These are phyloP conservation scores for Macquaria ambigua DNA, from an alignment of 2,113 vertebrate species.

Conservation along the genomic window DNA sequence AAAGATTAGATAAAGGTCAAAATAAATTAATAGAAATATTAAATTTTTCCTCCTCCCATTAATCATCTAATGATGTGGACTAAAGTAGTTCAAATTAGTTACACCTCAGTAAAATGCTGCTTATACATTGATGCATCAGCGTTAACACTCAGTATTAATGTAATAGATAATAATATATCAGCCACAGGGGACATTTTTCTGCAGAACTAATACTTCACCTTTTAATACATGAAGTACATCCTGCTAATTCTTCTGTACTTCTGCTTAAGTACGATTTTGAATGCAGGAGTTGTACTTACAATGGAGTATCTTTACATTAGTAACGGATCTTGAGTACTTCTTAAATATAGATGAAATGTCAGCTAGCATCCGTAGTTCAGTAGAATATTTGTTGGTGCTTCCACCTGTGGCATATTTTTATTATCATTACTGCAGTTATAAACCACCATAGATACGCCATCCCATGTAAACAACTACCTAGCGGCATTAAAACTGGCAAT, in stretches of 20 bases:
- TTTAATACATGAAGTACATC: not conserved
- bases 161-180: not conserved
- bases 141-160: not conserved
- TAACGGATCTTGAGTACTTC: not conserved
- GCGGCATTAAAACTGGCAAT: not conserved
- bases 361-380: not conserved
- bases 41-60: not conserved
- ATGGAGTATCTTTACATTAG: not conserved
- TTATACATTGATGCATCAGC: not conserved
- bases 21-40: not conserved
- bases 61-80: not conserved
- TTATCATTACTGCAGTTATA: not conserved
- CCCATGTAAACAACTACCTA: not conserved
- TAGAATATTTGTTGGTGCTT: not conserved
- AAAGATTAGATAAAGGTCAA: not conserved
- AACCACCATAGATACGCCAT: not conserved
- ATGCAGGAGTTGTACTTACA: not conserved
- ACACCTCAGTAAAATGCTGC: not conserved
- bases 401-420: not conserved
- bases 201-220: not conserved
- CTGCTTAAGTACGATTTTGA: not conserved
- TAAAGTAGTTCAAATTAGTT: not conserved
- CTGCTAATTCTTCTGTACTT: not conserved
- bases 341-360: not conserved
- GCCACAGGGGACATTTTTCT: not conserved